Conservation (phyloP, 2,113 vertebrate genomes). For the Pomatorhinus ruficollis region DNA sequence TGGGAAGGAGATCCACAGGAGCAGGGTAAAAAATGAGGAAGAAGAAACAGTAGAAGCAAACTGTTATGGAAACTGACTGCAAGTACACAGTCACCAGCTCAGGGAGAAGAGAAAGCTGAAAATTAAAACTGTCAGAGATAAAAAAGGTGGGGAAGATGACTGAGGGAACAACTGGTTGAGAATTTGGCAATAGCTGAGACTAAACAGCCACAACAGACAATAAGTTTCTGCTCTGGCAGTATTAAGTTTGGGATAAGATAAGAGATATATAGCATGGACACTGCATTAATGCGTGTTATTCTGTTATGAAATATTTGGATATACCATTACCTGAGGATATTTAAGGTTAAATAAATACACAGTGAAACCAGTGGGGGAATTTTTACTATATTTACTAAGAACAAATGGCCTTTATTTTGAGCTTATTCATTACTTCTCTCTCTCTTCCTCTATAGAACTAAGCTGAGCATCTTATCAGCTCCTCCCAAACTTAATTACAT, state of each 20-base stretch:
- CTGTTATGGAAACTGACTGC: background rate
- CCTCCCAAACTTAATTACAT: background rate
- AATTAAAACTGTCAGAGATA: background rate
- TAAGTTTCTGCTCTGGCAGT: background rate
- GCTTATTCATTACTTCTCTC: background rate
- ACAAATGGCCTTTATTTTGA: background rate
- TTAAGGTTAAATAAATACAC: background rate
- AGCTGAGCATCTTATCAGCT: background rate
- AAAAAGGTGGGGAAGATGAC: background rate
- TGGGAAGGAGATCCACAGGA: background rate
- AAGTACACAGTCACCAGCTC: background rate
- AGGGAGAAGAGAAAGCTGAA: fast-evolving
- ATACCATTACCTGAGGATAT: background rate
- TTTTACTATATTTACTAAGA: background rate
- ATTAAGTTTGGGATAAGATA: background rate
- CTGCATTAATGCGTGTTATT: background rate
- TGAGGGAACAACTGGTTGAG: background rate
- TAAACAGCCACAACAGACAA: background rate
- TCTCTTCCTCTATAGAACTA: background rate
- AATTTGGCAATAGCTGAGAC: fast-evolving
- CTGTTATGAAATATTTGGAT: background rate
- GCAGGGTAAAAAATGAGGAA: background rate
- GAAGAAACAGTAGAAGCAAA: background rate
- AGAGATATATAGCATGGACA: background rate
- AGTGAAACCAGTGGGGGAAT: fast-evolving